phyloP scores from a whole-genome alignment of 2,113 vertebrate genomes.

The Archocentrus centrarchus region DNA sequence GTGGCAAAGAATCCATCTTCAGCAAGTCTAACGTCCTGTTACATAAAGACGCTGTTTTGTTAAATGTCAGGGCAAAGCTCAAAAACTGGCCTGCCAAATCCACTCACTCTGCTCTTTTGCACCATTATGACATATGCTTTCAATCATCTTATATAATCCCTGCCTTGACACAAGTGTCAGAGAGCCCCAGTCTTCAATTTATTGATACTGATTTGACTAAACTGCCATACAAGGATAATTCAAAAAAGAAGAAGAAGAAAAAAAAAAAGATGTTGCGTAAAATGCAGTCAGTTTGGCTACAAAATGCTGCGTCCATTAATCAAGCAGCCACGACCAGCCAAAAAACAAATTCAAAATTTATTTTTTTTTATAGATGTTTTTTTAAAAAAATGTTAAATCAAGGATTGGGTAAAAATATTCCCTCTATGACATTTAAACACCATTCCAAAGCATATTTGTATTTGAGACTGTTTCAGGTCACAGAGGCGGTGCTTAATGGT shows the following conservation, averaged over 20 bases:
- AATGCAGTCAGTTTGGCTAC: constrained; percentile 15
- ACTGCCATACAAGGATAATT: constrained; percentile 32
- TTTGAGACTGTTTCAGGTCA: constrained; percentile 36
- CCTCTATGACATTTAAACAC: constrained; percentile 10
- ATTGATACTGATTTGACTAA: constrained; percentile 51
- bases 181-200: constrained; percentile 50
- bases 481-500: background rate
- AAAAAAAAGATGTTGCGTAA: constrained; percentile 2
- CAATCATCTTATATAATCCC: constrained; percentile 78
- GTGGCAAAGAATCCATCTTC: constrained; percentile 20
- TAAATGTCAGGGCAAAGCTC: constrained; percentile 27
- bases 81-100: constrained; percentile 40
- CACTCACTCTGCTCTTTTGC: constrained; percentile 28
- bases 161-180: constrained; percentile 59
- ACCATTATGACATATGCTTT: constrained; percentile 69
- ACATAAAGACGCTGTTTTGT: constrained; percentile 52
- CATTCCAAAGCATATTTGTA: constrained; percentile 11
- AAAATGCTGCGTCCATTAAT: constrained; percentile 38
- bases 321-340: constrained; percentile 1
- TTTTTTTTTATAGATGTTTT: background rate
- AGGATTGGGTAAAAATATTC: constrained; percentile 10
- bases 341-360: background rate
- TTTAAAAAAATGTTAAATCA: background rate
- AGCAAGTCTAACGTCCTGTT: constrained; percentile 39
- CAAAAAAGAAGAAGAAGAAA: background rate